These are phyloP conservation scores for Fopius arisanus DNA, from an alignment of 1,140 invertebrate species.

Conservation along the genomic window DNA sequence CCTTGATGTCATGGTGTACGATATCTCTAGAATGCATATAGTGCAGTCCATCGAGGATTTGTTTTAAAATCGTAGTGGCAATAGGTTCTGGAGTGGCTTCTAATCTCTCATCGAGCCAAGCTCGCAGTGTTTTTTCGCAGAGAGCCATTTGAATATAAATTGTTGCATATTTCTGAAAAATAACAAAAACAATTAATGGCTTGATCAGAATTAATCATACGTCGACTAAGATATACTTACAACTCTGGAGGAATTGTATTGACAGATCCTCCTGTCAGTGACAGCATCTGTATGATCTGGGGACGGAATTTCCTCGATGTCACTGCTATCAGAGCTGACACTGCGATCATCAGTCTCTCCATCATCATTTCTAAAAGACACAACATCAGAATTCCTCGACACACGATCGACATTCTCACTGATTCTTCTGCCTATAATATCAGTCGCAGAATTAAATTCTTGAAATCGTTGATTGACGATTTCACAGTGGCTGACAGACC, in stretches of 20 bases:
- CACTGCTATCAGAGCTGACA: slow-evolving; percentile 24
- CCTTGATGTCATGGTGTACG: slow-evolving; percentile 85
- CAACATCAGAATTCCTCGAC: slow-evolving; percentile 40
- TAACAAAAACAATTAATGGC: slow-evolving; percentile 12
- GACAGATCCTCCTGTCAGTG: not conserved
- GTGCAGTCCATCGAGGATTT: slow-evolving; percentile 75
- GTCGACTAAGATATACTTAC: not conserved
- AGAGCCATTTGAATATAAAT: slow-evolving; percentile 86
- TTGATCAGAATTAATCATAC: not conserved
- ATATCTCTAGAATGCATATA: slow-evolving; percentile 81
- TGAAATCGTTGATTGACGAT: slow-evolving; percentile 36
- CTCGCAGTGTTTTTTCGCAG: slow-evolving; percentile 76
- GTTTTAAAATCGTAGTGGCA: slow-evolving; percentile 72
- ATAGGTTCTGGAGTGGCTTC: slow-evolving; percentile 47
- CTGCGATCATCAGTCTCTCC: not conserved
- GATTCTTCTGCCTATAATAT: slow-evolving; percentile 36
- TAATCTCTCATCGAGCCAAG: slow-evolving; percentile 76
- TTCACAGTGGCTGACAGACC: slow-evolving; percentile 4
- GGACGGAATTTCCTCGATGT: slow-evolving; percentile 24
- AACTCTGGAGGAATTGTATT: not conserved
- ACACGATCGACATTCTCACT: slow-evolving; percentile 23
- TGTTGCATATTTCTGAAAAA: slow-evolving; percentile 66
- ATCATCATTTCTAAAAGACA: slow-evolving; percentile 48
- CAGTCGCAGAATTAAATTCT: slow-evolving; percentile 34
- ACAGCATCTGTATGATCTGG: not conserved